A percentile compares a stretch with the other conserved stretches of the same genome.
Evolutionary conservation across 2,113 vertebrate species (phyloP).

Genomic region (Phoxinus phoxinus): DNA sequence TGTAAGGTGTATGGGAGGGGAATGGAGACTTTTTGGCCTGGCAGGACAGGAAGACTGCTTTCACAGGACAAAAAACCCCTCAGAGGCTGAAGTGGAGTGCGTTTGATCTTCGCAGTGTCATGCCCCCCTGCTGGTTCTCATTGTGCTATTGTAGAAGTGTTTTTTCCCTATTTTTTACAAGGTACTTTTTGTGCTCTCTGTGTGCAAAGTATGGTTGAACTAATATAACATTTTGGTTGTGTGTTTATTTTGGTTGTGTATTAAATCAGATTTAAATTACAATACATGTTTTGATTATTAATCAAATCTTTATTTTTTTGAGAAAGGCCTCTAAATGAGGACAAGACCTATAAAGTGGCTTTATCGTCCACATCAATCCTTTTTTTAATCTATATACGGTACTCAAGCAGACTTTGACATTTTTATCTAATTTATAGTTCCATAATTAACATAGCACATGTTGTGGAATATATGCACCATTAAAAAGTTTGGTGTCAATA

Average conservation of each 20-base stretch:
- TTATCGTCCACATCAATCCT: neutral
- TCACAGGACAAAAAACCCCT: neutral
- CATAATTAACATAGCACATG: neutral
- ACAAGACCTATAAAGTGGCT: neutral
- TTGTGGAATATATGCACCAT: too few relatives aligned
- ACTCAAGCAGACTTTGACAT: neutral
- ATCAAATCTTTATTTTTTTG: too few relatives aligned
- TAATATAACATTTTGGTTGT: neutral
- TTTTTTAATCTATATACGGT: neutral
- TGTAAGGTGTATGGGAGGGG: slow-evolving; percentile 28
- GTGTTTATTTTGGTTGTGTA: neutral
- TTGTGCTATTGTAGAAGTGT: slow-evolving; percentile 41
- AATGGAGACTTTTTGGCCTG: slow-evolving; percentile 16
- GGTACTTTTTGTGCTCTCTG: slow-evolving; percentile 57
- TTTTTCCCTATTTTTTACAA: slow-evolving; percentile 14
- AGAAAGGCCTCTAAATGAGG: neutral
- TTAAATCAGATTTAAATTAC: neutral
- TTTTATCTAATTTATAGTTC: neutral
- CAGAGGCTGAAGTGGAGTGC: slow-evolving; percentile 23
- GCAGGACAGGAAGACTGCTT: slow-evolving; percentile 5
- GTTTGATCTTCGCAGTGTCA: slow-evolving; percentile 62
- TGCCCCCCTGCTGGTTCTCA: slow-evolving; percentile 53
- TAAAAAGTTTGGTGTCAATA: too few relatives aligned
- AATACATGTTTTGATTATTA: neutral
- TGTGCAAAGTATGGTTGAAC: slow-evolving; percentile 54